phyloP scores from a whole-genome alignment of 1,140 invertebrate genomes.

The Drosophila asahinai region DNA sequence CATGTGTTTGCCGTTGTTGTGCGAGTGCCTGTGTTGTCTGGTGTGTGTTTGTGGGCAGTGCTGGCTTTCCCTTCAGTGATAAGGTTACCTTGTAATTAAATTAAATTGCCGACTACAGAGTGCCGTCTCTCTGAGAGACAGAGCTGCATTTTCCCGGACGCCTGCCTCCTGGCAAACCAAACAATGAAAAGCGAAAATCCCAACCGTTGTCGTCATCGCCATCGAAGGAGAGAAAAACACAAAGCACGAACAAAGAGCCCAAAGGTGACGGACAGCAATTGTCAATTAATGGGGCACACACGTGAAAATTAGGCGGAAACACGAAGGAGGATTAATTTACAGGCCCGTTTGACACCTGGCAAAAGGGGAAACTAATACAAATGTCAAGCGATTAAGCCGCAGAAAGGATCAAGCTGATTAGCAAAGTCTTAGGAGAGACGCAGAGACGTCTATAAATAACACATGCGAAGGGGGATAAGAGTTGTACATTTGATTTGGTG shows the following conservation, averaged over 20 bases:
- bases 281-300: constrained; percentile 70
- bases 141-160: constrained; percentile 23
- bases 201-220: too few relatives aligned
- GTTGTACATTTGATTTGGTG: constrained; percentile 64
- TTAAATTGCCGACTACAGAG: constrained; percentile 70
- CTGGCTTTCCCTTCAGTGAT: constrained; percentile 64
- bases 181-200: constrained; percentile 35
- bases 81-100: constrained; percentile 79
- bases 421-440: constrained; percentile 63
- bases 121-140: constrained; percentile 6
- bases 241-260: neutral
- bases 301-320: constrained; percentile 57
- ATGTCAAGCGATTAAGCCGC: constrained; percentile 81
- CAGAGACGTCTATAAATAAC: constrained; percentile 31
- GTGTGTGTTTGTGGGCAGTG: constrained; percentile 46
- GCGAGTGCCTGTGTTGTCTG: neutral
- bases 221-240: constrained; percentile 15
- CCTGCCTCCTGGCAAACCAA: constrained; percentile 20
- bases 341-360: constrained; percentile 59
- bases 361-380: constrained; percentile 63
- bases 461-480: constrained; percentile 18
- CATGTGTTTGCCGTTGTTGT: constrained; percentile 11
- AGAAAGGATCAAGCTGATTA: constrained; percentile 79
- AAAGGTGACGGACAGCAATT: constrained; percentile 37
- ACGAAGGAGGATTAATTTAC: constrained; percentile 73